A percentile compares a stretch with the other conserved stretches of the same genome.
These are phyloP conservation scores for Xiphophorus couchianus DNA, from an alignment of 2,113 vertebrate species.

Conservation along the genomic window DNA sequence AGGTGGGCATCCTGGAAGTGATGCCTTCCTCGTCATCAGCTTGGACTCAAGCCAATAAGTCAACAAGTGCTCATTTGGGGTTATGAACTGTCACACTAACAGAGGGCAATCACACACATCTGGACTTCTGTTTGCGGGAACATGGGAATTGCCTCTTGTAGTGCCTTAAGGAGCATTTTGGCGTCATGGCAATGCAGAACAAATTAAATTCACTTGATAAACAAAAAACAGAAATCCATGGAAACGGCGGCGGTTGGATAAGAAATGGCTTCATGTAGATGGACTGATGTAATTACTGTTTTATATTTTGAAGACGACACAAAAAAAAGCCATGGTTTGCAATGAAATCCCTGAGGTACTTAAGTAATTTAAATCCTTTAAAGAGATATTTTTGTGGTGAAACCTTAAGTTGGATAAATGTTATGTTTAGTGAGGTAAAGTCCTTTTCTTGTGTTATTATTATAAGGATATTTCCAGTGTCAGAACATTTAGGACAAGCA, in stretches of 20 bases:
- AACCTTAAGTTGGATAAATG: slow-evolving; percentile 73
- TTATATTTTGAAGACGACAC: slow-evolving; percentile 67
- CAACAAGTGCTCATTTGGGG: slow-evolving; percentile 80
- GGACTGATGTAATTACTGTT: slow-evolving; percentile 76
- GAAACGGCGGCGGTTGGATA: slow-evolving; percentile 70
- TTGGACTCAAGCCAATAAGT: slow-evolving; percentile 82
- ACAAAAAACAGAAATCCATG: slow-evolving; percentile 1
- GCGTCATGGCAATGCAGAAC: slow-evolving; percentile 91
- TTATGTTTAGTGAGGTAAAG: slow-evolving; percentile 76
- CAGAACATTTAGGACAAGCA: slow-evolving; percentile 70
- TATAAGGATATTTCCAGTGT: slow-evolving; percentile 71
- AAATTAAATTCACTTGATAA: slow-evolving; percentile 84
- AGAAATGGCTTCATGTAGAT: slow-evolving; percentile 60
- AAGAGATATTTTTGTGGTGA: slow-evolving; percentile 77
- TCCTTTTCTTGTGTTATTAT: slow-evolving; percentile 74
- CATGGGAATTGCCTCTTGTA: slow-evolving; percentile 88
- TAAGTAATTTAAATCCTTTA: slow-evolving; percentile 67
- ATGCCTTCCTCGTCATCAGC: slow-evolving; percentile 84
- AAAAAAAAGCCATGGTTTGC: slow-evolving; percentile 92
- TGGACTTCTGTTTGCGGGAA: slow-evolving; percentile 89
- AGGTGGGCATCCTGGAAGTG: slow-evolving; percentile 80
- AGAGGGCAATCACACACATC: slow-evolving; percentile 88
- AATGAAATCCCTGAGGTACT: slow-evolving; percentile 79
- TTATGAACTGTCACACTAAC: slow-evolving; percentile 84
- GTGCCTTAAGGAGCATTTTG: slow-evolving; percentile 97